A percentile compares a stretch with the other conserved stretches of the same genome.
Conservation (phyloP, 1,140 invertebrate species). For the Bathynomus jamesi region DNA sequence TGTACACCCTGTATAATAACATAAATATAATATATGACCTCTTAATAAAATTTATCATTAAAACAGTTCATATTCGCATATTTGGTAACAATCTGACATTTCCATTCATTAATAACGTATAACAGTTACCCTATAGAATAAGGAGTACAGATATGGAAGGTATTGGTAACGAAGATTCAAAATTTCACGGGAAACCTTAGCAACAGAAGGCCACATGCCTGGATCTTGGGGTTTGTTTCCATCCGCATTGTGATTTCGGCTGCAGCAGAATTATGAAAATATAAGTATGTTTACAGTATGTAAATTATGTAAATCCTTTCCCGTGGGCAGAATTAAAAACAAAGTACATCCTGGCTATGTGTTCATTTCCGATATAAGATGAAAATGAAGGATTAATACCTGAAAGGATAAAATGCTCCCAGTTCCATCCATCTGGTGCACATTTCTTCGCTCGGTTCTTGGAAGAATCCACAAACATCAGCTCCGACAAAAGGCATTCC, state of each 20-base stretch:
- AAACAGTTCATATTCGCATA: too few species aligned
- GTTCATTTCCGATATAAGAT: too few species aligned
- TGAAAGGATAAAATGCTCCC: constrained; percentile 53
- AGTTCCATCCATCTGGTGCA: constrained; percentile 50
- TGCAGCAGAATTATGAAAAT: constrained; percentile 37
- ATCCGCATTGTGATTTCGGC: constrained; percentile 71
- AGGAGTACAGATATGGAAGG: constrained; percentile 47
- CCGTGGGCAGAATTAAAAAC: too few species aligned
- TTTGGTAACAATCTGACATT: too few species aligned
- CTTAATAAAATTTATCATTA: too few species aligned
- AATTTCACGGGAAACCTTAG: constrained; percentile 39
- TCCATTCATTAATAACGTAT: neutral
- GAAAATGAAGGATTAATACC: too few species aligned
- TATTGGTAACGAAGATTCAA: constrained; percentile 44
- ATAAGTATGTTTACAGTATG: too few species aligned
- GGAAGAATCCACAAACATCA: constrained; percentile 51
- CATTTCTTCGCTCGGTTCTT: constrained; percentile 45
- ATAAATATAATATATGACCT: too few species aligned
- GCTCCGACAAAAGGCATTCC: constrained; percentile 48
- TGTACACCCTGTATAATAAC: too few species aligned
- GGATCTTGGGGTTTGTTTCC: constrained; percentile 39
- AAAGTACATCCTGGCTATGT: too few species aligned
- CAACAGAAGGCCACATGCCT: constrained; percentile 40
- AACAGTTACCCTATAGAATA: constrained; percentile 41
- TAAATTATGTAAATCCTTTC: too few species aligned